Base-by-base conservation (phyloP, 2,113 vertebrate genomes). In the Bubo bubo region DNA sequence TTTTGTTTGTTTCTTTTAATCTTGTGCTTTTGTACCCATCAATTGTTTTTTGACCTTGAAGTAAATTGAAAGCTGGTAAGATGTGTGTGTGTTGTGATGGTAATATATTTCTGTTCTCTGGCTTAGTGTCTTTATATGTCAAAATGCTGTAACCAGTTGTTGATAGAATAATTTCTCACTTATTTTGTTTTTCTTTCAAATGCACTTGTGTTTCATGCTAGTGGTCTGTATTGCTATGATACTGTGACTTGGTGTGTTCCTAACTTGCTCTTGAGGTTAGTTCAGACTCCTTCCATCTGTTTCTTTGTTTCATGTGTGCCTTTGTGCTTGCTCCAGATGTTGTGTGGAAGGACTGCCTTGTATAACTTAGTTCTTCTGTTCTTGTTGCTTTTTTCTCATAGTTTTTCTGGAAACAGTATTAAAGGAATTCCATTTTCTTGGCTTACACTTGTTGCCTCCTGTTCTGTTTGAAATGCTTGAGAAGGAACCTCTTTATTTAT, bases 401-500 rank as follows among this genome's bases (percentile, higher is more conserved):
- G n/a, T 32, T 90, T 60, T 93, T 84, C 66, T 93, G 64, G 70
- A 79, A 96, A 50, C 34, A 53, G 5, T 35, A 49, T 55, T 68
- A 70, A 92, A 93, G 27, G 45, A 66, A 53, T 82, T 79, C 4
- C 5, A 17, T 62, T 95, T 93, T 68, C 84, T 91, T 95, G 86
- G 77, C 88, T 96, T 87, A 9, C 50, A 18, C 62, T 74, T 83
- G 71, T 66, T 49, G 50, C 47, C 74, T 86, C n/a, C 71, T 89
- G 73, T 49, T 86, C 74, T 86, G 24, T 47, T 66, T 93, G 76
- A 80, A 94, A 81, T 53, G 59, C 79, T 86, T 79, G 45, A 64
- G 72, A 94, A 86, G 67, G 53, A 96, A 75, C n/a, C 21, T 89
- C 45, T 82, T 72, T 88, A 60, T 95, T 94, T 93, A 72, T 84